Evolutionary conservation across 1,140 invertebrate species (phyloP), one percentile per base, ranked within the genome.

Genomic region (Drosophila albomicans): DNA sequence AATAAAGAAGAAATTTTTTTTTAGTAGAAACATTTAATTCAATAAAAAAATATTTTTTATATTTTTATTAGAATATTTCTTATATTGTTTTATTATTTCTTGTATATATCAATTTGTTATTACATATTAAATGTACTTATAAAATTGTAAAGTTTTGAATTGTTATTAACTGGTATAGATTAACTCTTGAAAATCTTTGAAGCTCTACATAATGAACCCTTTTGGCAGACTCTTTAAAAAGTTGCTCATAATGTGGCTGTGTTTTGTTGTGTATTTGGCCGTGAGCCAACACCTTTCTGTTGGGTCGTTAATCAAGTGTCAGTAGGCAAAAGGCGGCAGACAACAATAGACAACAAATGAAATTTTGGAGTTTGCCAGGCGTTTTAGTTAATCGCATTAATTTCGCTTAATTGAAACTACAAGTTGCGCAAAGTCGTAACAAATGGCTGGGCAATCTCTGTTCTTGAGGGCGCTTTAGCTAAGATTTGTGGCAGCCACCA

Each of bases 351-450:
- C 35, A 38, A 38, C 35, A 20, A 35, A 45, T n/a, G 25, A n/a
- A 52, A 41, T 48, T 58, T 7, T 68, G 10, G 30, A 43, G 32
- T 41, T 51, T 6, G 59, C 13, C 45, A 10, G 20, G 28, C 11
- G 28, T 25, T 41, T 43, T 54, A 64, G 81, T 84, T 87, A 88
- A 88, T 88, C 84, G 79, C 68, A 74, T 87, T 87, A 87, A 88
- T 78, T 81, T 76, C 68, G 70, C 74, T 88, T 81, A 84, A 88
- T 88, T 78, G 85, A 70, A 78, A 72, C 64, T 73, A 81, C 73
- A 75, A 69, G 62, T 57, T 59, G 35, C 20, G 38, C 51, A 61
- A 32, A 75, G 51, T 79, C 30, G 30, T 69, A 25, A 32, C 71
- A 74, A 67, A 46, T 49, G 51, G 35, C 13, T 74, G 45, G 25